Evolutionary conservation across 2,113 vertebrate species (phyloP).

Genomic region (Prinia subflava): DNA sequence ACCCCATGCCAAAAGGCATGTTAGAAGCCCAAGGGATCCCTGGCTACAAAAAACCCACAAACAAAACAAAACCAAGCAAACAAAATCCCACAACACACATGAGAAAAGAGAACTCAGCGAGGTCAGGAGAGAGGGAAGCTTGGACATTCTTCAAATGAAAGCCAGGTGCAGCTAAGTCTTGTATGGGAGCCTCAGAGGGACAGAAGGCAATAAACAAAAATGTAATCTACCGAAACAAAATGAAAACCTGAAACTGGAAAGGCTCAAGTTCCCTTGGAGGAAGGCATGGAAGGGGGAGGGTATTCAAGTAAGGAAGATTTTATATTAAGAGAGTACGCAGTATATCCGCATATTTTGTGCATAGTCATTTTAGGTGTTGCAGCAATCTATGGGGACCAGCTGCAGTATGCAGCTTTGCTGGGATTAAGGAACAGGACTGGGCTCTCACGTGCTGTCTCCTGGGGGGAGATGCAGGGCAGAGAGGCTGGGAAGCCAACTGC

Average conservation of each 20-base stretch:
- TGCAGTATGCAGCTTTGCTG: not conserved
- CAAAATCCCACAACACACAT: not conserved
- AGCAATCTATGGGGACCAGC: not conserved
- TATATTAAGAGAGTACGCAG: not conserved
- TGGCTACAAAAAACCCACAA: not conserved
- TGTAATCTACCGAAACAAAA: conserved; percentile 30
- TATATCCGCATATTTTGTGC: not conserved
- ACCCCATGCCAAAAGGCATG: not conserved
- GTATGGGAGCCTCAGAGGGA: conserved; percentile 36
- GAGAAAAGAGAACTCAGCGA: not conserved
- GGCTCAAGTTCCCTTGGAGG: not conserved
- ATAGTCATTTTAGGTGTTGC: not conserved
- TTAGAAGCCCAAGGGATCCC: not conserved
- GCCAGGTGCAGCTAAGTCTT: conserved; percentile 33
- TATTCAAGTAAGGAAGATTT: not conserved
- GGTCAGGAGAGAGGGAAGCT: not conserved
- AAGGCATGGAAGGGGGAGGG: not conserved
- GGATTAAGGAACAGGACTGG: not conserved
- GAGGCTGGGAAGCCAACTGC: not conserved
- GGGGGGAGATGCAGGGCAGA: not conserved
- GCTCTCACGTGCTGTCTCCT: not conserved
- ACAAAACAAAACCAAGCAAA: not conserved
- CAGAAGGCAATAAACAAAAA: conserved; percentile 51
- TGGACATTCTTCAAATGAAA: conserved; percentile 47
- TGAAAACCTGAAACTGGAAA: conserved; percentile 36